Evolutionary conservation across 2,888 invertebrate genomes (phyloP).

Genomic region (Acrobasis suavella): DNA sequence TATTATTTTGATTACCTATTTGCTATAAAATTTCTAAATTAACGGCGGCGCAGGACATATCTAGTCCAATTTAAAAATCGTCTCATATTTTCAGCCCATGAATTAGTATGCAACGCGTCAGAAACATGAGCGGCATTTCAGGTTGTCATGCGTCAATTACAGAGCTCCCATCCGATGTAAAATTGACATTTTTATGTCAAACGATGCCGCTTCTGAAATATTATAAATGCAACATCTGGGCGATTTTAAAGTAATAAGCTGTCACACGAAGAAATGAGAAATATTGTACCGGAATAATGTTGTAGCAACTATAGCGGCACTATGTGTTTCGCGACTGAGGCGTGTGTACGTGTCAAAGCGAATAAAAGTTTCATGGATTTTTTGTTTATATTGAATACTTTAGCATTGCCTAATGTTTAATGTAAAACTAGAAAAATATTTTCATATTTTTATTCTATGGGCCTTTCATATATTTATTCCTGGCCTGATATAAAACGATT

Average conservation of each 20-base stretch:
- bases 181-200: constrained; percentile 17
- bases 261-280: constrained; percentile 10
- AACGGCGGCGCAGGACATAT: neutral
- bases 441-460: no score
- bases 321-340: no score
- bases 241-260: constrained; percentile 12
- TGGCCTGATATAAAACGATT: no score
- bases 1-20: no score
- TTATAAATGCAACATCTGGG: constrained; percentile 12
- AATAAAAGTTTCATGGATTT: no score
- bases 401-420: no score
- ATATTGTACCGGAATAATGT: neutral
- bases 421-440: no score
- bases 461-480: no score
- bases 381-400: no score
- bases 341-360: no score
- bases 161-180: neutral
- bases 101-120: constrained; percentile 13
- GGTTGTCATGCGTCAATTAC: constrained; percentile 1
- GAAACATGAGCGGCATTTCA: constrained; percentile 2
- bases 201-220: constrained; percentile 7
- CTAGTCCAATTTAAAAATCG: neutral
- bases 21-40: no score
- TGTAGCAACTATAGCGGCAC: neutral
- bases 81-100: neutral